These are phyloP conservation scores for Cephus cinctus DNA, from an alignment of 1,140 invertebrate genomes.

Conservation along the genomic window DNA sequence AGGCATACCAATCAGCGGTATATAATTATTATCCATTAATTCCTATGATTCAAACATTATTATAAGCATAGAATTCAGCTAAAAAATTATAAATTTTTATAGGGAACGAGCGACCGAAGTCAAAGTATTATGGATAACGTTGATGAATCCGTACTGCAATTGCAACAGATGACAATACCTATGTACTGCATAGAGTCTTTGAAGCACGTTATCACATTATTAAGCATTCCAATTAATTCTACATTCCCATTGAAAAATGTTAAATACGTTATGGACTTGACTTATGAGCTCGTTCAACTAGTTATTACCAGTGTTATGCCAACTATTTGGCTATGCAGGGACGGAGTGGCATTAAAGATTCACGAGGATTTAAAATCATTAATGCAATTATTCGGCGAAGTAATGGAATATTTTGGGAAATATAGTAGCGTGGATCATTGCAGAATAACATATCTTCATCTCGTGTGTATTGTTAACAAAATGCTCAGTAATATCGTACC, in stretches of 20 bases:
- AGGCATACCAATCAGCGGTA: conserved; percentile 33
- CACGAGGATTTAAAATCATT: conserved; percentile 37
- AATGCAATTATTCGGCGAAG: conserved; percentile 36
- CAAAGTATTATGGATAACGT: conserved; percentile 31
- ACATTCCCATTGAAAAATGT: conserved; percentile 30
- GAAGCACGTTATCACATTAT: conserved; percentile 38
- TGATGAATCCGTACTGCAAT: conserved; percentile 45
- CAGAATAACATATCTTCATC: conserved; percentile 39
- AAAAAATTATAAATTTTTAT: conserved; percentile 13
- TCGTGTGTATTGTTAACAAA: conserved; percentile 34
- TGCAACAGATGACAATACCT: conserved; percentile 55
- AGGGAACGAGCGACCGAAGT: conserved; percentile 35
- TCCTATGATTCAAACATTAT: no score
- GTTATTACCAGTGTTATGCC: conserved; percentile 39
- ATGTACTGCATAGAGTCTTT: conserved; percentile 56
- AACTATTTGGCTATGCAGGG: conserved; percentile 41
- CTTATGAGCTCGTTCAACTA: conserved; percentile 38
- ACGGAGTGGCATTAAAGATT: conserved; percentile 34
- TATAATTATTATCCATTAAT: conserved; percentile 8
- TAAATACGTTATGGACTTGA: conserved; percentile 33
- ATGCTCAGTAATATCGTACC: conserved; percentile 40
- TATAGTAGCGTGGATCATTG: conserved; percentile 33
- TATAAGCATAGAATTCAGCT: neutral
- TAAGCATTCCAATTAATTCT: conserved; percentile 31
- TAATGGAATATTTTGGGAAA: conserved; percentile 35